phyloP scores from a whole-genome alignment of 2,797 vertebrate species.

The Novumbra hubbsi region DNA sequence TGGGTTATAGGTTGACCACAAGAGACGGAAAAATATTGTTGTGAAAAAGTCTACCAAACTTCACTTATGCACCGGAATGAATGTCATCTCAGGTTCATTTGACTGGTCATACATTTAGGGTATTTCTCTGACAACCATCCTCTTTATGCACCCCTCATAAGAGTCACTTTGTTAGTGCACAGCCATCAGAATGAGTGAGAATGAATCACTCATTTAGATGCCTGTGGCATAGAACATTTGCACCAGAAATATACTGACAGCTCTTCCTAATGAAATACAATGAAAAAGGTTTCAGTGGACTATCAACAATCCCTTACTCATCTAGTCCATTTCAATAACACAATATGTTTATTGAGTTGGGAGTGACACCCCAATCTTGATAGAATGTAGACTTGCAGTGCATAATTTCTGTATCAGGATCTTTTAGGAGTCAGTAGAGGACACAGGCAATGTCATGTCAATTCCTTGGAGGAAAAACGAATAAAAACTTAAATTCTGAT shows the following conservation, averaged over 20 bases:
- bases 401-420: background rate
- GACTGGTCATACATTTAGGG: constrained; percentile 21
- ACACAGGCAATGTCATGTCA: constrained; percentile 1
- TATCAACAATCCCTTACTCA: background rate
- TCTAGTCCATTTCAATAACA: background rate
- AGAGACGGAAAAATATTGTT: constrained; percentile 2
- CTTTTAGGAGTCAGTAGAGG: constrained; percentile 18
- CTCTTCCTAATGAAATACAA: constrained; percentile 18
- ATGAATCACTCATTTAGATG: constrained; percentile 38
- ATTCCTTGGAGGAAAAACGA: constrained; percentile 10
- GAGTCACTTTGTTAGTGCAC: constrained; percentile 33
- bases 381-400: background rate
- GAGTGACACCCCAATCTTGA: background rate
- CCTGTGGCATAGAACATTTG: constrained; percentile 12
- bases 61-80: background rate
- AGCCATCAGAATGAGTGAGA: constrained; percentile 14
- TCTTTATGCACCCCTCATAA: constrained; percentile 34
- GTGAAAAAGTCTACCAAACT: background rate
- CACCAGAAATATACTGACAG: constrained; percentile 32
- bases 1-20: background rate
- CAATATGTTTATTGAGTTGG: background rate
- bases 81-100: background rate
- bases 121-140: constrained; percentile 16
- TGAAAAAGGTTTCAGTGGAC: background rate
- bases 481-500: constrained; percentile 18